Percentiles rank a stretch among this genome's conserved stretches.
Evolutionary conservation across 1,140 invertebrate species (phyloP).

Genomic region (Aphidius gifuensis): DNA sequence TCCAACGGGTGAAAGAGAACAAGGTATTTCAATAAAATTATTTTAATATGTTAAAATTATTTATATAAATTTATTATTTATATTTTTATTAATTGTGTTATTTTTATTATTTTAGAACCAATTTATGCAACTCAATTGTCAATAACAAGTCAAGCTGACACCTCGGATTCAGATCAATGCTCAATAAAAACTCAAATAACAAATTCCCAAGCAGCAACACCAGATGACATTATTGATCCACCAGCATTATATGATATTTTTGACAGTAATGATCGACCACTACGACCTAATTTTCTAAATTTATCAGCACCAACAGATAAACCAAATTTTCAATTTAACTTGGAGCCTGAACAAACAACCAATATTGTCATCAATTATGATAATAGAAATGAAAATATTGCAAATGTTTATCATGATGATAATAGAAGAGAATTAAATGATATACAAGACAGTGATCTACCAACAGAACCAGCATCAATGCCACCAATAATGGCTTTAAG

Average conservation of each 20-base stretch:
- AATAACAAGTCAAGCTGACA: constrained; percentile 38
- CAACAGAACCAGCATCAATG: constrained; percentile 58
- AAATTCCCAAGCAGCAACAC: constrained; percentile 40
- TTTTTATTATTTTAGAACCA: constrained; percentile 1
- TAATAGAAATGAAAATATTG: constrained; percentile 19
- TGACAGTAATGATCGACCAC: constrained; percentile 37
- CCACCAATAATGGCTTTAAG: constrained; percentile 51
- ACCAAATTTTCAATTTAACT: constrained; percentile 55
- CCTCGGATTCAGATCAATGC: constrained; percentile 48
- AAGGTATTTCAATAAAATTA: constrained; percentile 31
- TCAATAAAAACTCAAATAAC: constrained; percentile 49
- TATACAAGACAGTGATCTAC: constrained; percentile 46
- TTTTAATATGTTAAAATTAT: neutral
- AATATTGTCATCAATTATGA: constrained; percentile 31
- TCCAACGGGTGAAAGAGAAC: constrained; percentile 42
- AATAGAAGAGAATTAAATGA: constrained; percentile 30
- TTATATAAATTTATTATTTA: neutral
- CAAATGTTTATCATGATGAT: constrained; percentile 9
- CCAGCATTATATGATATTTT: constrained; percentile 41
- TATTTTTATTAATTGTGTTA: neutral
- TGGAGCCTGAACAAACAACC: constrained; percentile 42
- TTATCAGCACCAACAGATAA: constrained; percentile 53
- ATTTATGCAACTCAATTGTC: constrained; percentile 24
- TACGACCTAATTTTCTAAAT: constrained; percentile 56
- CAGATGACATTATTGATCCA: constrained; percentile 47